Conservation (phyloP, 2,113 vertebrate genomes). For the Leucoraja erinaceus region DNA sequence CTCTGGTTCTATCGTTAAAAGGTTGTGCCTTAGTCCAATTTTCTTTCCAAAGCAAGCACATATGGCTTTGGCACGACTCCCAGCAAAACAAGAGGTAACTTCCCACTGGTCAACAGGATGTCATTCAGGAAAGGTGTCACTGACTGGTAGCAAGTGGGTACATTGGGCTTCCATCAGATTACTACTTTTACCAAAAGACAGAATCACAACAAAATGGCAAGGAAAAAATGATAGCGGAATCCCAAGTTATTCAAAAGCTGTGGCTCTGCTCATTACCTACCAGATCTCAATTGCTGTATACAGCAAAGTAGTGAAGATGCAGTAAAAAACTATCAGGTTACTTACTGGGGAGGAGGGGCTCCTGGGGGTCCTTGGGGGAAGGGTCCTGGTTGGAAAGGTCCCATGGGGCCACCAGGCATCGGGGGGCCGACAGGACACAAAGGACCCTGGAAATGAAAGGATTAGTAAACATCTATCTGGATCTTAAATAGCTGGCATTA, state of each 20-base stretch:
- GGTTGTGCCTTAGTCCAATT: background rate
- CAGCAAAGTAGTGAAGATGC: background rate
- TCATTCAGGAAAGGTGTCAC: background rate
- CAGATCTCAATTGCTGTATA: background rate
- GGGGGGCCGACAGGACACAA: slow-evolving; percentile 78
- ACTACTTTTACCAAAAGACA: too few relatives aligned
- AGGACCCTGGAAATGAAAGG: slow-evolving; percentile 58
- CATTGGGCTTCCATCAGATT: background rate
- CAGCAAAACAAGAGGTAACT: background rate
- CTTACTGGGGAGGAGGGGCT: slow-evolving; percentile 78
- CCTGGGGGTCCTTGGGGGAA: slow-evolving; percentile 80
- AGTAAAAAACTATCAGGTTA: slow-evolving; percentile 38
- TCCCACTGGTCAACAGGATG: background rate
- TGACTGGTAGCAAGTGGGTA: background rate
- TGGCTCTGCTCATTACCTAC: background rate
- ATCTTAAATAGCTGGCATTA: background rate
- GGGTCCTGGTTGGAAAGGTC: slow-evolving; percentile 79
- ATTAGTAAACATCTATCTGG: background rate
- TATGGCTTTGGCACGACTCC: background rate
- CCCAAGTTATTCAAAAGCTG: background rate
- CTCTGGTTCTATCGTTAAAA: too few relatives aligned
- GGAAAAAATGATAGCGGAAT: background rate
- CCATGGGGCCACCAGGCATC: slow-evolving; percentile 76
- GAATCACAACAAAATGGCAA: background rate
- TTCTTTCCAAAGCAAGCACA: background rate